Evolutionary conservation across 2,888 invertebrate species (phyloP).

Genomic region (Siphonodentalium dalli): DNA sequence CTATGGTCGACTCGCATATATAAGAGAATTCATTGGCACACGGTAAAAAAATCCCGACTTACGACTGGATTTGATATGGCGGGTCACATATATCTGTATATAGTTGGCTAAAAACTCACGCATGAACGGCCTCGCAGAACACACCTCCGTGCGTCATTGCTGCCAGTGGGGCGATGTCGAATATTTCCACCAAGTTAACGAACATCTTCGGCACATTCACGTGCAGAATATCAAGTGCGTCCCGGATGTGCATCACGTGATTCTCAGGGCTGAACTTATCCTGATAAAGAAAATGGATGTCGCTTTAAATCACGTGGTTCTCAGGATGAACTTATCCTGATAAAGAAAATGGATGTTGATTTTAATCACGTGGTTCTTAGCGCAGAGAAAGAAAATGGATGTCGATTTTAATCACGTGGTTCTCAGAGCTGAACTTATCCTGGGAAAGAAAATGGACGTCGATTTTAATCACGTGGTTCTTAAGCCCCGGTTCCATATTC

Average conservation of each 20-base stretch:
- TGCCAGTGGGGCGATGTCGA: constrained; percentile 54
- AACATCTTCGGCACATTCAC: constrained; percentile 49
- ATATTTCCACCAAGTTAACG: constrained; percentile 56
- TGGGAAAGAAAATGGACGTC: constrained; percentile 25
- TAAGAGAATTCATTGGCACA: no score
- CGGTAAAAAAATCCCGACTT: no score
- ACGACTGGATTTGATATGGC: no score
- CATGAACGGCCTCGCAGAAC: no score
- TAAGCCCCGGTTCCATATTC: no score
- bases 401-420: constrained; percentile 40
- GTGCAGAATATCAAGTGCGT: constrained; percentile 52
- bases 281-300: constrained; percentile 30
- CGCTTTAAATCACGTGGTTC: no score
- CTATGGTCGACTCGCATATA: no score
- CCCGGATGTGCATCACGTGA: constrained; percentile 40
- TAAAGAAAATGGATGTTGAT: no score
- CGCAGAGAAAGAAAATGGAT: constrained; percentile 52
- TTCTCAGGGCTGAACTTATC: constrained; percentile 32
- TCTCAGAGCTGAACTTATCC: constrained; percentile 34
- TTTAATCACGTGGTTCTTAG: no score
- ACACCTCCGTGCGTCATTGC: constrained; percentile 37
- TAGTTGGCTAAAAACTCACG: constrained; percentile 47
- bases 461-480: no score
- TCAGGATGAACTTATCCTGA: no score
- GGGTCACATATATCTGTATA: constrained; percentile 10